phyloP scores from a whole-genome alignment of 2,113 vertebrate species.

The Salvelinus sp. region DNA sequence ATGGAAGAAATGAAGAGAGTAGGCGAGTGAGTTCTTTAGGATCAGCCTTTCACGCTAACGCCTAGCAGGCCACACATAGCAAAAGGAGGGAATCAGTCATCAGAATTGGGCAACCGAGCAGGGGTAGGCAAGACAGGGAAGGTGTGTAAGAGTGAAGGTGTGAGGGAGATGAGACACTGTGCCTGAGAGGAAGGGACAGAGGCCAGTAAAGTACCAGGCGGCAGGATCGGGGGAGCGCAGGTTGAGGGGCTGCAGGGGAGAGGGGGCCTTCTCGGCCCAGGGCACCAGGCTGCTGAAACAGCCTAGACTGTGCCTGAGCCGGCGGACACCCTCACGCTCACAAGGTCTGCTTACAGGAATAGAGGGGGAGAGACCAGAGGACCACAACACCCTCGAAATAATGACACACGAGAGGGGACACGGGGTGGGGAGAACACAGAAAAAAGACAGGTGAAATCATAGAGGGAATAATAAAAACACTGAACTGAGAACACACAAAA shows the following conservation, averaged over 20 bases:
- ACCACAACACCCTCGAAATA: slow-evolving; percentile 12
- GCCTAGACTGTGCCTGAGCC: slow-evolving; percentile 82
- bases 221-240: slow-evolving; percentile 72
- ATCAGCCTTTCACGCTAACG: neutral
- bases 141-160: neutral
- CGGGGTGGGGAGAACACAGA: slow-evolving; percentile 10
- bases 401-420: slow-evolving; percentile 24
- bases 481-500: neutral
- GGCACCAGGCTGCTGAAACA: slow-evolving; percentile 79
- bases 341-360: slow-evolving; percentile 60
- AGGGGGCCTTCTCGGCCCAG: slow-evolving; percentile 74
- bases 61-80: slow-evolving; percentile 6
- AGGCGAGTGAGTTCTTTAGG: slow-evolving; percentile 1
- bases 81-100: slow-evolving; percentile 33
- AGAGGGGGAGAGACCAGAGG: slow-evolving; percentile 13
- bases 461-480: slow-evolving; percentile 8
- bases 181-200: slow-evolving; percentile 87
- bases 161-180: slow-evolving; percentile 70
- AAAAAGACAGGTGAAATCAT: slow-evolving; percentile 26
- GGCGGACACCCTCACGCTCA: slow-evolving; percentile 69
- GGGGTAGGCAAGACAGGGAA: slow-evolving; percentile 3
- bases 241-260: slow-evolving; percentile 73
- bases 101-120: slow-evolving; percentile 21
- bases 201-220: slow-evolving; percentile 83
- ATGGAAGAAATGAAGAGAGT: neutral